Evolutionary conservation across 2,113 vertebrate genomes (phyloP).

Genomic region (Cricetomys ansorgei): DNA sequence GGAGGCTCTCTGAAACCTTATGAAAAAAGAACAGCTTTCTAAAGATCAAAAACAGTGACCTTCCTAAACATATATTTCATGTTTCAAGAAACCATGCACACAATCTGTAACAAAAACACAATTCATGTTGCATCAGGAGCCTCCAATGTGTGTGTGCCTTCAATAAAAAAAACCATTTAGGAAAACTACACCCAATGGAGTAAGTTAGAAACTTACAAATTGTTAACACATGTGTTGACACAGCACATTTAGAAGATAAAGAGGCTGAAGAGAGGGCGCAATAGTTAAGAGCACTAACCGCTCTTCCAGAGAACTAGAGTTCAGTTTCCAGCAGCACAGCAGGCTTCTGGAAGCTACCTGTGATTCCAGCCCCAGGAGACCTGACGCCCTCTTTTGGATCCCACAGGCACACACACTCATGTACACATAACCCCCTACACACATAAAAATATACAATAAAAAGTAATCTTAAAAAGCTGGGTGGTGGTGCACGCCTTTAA

Average conservation of each 20-base stretch:
- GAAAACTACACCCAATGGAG: no score
- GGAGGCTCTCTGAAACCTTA: no score
- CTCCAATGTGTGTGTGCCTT: no score
- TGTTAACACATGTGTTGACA: background rate
- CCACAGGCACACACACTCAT: background rate
- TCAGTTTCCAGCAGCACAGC: background rate
- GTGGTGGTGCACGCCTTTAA: no score
- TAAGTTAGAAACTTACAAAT: no score
- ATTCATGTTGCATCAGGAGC: no score
- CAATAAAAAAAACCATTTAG: no score
- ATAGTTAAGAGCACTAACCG: background rate
- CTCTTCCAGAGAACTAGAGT: background rate
- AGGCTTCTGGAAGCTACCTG: background rate
- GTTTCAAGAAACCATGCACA: no score
- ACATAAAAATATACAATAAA: background rate
- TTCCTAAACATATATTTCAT: no score
- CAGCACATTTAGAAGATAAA: background rate
- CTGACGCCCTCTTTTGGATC: background rate
- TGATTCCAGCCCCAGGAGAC: background rate
- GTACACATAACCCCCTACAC: background rate
- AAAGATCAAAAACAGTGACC: no score
- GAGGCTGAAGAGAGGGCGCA: background rate
- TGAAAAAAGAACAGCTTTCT: no score
- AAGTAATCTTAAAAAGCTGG: background rate
- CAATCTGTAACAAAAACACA: no score